phyloP scores from a whole-genome alignment of 2,888 invertebrate genomes.

The Leptinotarsa haldemani region DNA sequence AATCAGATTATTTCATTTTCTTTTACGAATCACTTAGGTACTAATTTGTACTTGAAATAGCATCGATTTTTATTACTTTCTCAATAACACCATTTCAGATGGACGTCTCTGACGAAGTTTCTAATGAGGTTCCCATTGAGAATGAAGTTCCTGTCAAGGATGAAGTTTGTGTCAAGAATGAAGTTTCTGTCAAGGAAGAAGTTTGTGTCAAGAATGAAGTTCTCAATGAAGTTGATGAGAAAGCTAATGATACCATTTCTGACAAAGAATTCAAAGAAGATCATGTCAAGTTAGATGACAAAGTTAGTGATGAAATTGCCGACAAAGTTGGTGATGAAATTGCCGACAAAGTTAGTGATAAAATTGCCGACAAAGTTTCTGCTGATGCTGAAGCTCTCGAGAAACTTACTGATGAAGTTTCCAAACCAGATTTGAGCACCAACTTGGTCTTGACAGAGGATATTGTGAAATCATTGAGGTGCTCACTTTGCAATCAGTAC shows the following conservation, averaged over 20 bases:
- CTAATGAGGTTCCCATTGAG: neutral
- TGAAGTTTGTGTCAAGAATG: neutral
- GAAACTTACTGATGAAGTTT: neutral
- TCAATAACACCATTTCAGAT: slow-evolving; percentile 5
- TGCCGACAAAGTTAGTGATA: neutral
- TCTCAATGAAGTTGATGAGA: too few relatives aligned
- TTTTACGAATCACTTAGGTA: too few relatives aligned
- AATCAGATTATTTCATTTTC: too few relatives aligned
- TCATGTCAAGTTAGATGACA: neutral
- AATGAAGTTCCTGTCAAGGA: neutral
- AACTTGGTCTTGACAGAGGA: slow-evolving; percentile 30
- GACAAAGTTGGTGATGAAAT: neutral
- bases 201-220: neutral
- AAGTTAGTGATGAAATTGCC: neutral
- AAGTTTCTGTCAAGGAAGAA: neutral
- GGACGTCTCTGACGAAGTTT: slow-evolving; percentile 2
- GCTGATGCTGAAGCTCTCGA: neutral
- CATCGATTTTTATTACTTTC: neutral
- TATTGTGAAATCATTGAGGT: slow-evolving; percentile 32
- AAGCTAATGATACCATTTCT: too few relatives aligned
- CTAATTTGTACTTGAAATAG: too few relatives aligned
- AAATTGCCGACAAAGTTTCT: neutral
- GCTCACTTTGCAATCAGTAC: slow-evolving; percentile 36
- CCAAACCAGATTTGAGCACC: neutral
- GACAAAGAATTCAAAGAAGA: neutral